Percentiles rank a stretch among this genome's conserved stretches.
Evolutionary conservation across 2,888 invertebrate genomes (phyloP).

Genomic region (Galerucella calmariensis): DNA sequence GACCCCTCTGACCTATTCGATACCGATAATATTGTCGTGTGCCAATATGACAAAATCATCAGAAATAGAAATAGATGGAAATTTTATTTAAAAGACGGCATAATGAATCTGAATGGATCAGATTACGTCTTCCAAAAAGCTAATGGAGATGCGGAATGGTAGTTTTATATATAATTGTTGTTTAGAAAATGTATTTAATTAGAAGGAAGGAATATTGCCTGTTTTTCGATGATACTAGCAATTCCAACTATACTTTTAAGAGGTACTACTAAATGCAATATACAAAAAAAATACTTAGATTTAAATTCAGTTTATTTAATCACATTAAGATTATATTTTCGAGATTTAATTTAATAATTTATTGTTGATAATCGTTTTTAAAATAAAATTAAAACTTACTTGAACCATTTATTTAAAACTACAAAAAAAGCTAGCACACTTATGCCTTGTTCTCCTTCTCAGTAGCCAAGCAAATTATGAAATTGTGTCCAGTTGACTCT

Average conservation of each 20-base stretch:
- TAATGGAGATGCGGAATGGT: constrained; percentile 99
- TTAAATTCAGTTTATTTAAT: background rate
- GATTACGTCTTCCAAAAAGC: constrained; percentile 99
- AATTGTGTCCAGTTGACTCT: too few relatives aligned
- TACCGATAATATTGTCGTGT: constrained; percentile 99
- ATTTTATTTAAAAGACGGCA: constrained; percentile 98
- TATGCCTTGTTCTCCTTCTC: too few relatives aligned
- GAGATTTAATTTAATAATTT: too few relatives aligned
- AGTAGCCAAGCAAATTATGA: too few relatives aligned
- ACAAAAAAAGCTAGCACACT: too few relatives aligned
- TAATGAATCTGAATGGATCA: constrained; percentile 98
- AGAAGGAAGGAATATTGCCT: background rate
- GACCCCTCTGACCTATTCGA: constrained; percentile 96
- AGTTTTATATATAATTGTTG: constrained; percentile 56
- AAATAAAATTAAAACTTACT: too few relatives aligned
- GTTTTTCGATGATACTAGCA: constrained; percentile 9
- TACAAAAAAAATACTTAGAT: background rate
- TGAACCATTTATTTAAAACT: too few relatives aligned
- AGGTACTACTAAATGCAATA: too few relatives aligned
- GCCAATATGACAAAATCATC: constrained; percentile 99
- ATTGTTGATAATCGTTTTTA: too few relatives aligned
- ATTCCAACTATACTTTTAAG: background rate
- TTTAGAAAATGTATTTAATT: constrained; percentile 4
- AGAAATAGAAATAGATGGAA: constrained; percentile 97
- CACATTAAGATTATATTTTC: too few relatives aligned